phyloP scores from a whole-genome alignment of 2,113 vertebrate species.

The Spermophilus dauricus region DNA sequence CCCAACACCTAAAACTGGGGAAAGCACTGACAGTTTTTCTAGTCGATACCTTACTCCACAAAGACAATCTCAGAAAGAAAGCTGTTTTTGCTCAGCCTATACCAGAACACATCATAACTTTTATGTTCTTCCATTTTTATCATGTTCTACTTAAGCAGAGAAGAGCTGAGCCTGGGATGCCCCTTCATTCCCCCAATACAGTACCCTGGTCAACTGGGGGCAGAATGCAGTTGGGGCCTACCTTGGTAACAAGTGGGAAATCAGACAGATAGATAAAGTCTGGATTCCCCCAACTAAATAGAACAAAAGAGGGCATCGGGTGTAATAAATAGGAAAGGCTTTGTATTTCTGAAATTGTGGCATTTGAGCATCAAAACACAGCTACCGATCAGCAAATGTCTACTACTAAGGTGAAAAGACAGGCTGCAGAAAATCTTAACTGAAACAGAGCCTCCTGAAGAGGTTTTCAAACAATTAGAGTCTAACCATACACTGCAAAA shows the following conservation, averaged over 20 bases:
- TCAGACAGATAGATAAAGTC: neutral
- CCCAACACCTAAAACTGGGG: neutral
- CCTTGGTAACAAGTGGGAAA: neutral
- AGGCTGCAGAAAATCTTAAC: neutral
- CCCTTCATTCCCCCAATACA: too few relatives aligned
- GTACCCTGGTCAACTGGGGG: neutral
- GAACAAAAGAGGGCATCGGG: neutral
- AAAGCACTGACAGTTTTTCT: neutral
- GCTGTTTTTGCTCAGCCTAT: too few relatives aligned
- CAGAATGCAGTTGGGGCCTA: neutral
- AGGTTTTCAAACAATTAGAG: neutral
- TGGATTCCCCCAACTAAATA: neutral
- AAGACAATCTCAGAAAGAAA: neutral
- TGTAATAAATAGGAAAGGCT: neutral
- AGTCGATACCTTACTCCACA: neutral
- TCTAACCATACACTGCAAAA: neutral
- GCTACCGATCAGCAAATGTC: neutral
- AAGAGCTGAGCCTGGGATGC: neutral
- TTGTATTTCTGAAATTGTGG: neutral
- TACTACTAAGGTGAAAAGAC: neutral
- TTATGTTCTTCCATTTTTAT: neutral
- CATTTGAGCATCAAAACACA: neutral
- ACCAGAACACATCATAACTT: neutral
- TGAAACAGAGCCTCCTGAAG: neutral
- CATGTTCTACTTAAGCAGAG: neutral